Evolutionary conservation across 2,797 vertebrate genomes (phyloP).

Genomic region (Pangasius macronema): DNA sequence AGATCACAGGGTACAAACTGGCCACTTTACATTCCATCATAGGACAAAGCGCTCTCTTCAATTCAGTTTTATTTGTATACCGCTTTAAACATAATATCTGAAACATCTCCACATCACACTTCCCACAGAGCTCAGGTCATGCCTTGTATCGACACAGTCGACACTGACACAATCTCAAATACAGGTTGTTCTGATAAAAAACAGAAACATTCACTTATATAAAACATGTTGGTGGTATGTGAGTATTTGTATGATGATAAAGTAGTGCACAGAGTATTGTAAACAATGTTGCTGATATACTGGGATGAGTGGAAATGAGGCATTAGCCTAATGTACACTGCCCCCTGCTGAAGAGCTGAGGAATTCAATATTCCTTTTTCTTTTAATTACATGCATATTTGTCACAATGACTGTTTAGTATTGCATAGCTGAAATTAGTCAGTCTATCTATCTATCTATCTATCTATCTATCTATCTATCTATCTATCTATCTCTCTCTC

Average conservation of each 20-base stretch:
- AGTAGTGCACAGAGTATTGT: too few species aligned
- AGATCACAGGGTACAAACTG: background rate
- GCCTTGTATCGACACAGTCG: background rate
- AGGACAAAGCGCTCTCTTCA: background rate
- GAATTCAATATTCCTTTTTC: background rate
- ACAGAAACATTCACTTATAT: background rate
- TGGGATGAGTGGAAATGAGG: background rate
- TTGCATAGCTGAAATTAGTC: background rate
- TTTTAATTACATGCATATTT: background rate
- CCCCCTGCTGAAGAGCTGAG: conserved; percentile 20
- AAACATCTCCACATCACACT: background rate
- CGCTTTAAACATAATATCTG: too few species aligned
- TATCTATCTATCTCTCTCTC: background rate
- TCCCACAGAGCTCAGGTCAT: background rate
- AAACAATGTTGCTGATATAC: background rate
- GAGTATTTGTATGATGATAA: background rate
- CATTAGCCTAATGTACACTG: conserved; percentile 21
- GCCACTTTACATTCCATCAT: background rate
- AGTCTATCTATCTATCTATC: background rate
- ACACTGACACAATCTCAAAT: background rate
- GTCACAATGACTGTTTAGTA: background rate
- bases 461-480: background rate
- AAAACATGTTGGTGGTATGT: background rate
- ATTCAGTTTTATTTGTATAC: too few species aligned
- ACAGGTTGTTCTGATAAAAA: background rate